Conservation (phyloP, 2,797 vertebrate genomes). For the Gymnoscopelus braueri region DNA sequence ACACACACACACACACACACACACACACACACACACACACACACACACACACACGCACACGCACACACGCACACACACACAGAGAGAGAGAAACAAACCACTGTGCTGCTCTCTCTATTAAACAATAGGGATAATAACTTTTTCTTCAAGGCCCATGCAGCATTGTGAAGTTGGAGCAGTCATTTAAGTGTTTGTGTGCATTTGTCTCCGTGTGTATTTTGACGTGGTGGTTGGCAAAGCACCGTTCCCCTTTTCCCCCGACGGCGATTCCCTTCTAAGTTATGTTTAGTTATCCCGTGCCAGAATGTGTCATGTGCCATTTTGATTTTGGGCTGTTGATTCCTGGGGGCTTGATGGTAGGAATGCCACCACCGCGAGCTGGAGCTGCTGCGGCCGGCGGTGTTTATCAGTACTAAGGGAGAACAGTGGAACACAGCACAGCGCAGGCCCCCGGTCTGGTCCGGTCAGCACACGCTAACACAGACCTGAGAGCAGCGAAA, state of each 20-base stretch:
- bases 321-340: conserved; percentile 70
- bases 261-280: conserved; percentile 65
- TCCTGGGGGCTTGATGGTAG: conserved; percentile 42
- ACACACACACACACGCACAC: conserved; percentile 76
- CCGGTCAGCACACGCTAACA: conserved; percentile 46
- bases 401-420: conserved; percentile 52
- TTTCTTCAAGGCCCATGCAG: conserved; percentile 70
- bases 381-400: conserved; percentile 36
- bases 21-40: conserved; percentile 76
- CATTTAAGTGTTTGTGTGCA: conserved; percentile 67
- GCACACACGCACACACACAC: conserved; percentile 76
- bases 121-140: conserved; percentile 79
- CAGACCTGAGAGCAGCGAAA: conserved; percentile 52
- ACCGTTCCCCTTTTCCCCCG: conserved; percentile 66
- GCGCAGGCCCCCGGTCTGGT: conserved; percentile 53
- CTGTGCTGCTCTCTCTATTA: conserved; percentile 63
- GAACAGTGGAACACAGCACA: conserved; percentile 40
- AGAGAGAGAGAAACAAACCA: conserved; percentile 76
- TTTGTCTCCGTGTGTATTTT: conserved; percentile 63
- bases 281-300: conserved; percentile 70
- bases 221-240: conserved; percentile 54
- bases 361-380: conserved; percentile 61
- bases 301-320: conserved; percentile 70
- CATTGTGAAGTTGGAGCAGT: conserved; percentile 74
- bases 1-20: conserved; percentile 76